Evolutionary conservation across 2,888 invertebrate genomes (phyloP), one percentile per base, ranked within the genome.

Genomic region (Coenonympha glycerion): DNA sequence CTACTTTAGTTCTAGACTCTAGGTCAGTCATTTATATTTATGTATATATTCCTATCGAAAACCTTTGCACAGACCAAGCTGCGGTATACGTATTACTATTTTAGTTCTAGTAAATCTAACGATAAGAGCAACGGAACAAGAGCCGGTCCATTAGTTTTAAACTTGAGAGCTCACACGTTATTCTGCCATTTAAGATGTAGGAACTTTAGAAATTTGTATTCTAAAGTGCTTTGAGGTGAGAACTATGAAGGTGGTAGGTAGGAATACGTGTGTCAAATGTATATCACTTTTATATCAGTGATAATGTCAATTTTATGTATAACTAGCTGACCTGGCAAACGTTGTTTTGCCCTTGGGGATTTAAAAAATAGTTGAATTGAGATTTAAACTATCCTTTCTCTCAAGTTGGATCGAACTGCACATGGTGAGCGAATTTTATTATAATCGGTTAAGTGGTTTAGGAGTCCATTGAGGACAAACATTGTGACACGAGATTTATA

Each of bases 71-170:
- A 15, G 15, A 3, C 8, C 6, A 31, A 8, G 11, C 4, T 11
- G 13, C 5, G 2, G 6, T 6, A 11, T 30, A 30, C 28, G 11
- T 36, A 11, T 22, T 22, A 19, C 19, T 13, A 24, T 24, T n/a
- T 24, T 9, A 24, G 8, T 15, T 24, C 24, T 5, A 3, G 6
- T 8, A 39, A 39, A 39, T 24, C 24, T 37, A 37, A 22, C 37
- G 22, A 15, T 15, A 39, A 39, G 24, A 24, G 22, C 13, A 15
- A 39, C 24, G 39, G 39, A 24, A 9, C 15, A 39, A 24, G 37
- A 39, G 39, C 22, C 22, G 37, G 24, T 39, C 39, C 39, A 39
- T 39, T 39, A 39, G 22, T 22, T 39, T 15, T 24, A 39, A 39
- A 39, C 39, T 24, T 39, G 24, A 15, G 9, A 22, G 15, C 9